Conservation (phyloP, 2,113 vertebrate genomes). For the Rhegmatorhina hoffmannsi region DNA sequence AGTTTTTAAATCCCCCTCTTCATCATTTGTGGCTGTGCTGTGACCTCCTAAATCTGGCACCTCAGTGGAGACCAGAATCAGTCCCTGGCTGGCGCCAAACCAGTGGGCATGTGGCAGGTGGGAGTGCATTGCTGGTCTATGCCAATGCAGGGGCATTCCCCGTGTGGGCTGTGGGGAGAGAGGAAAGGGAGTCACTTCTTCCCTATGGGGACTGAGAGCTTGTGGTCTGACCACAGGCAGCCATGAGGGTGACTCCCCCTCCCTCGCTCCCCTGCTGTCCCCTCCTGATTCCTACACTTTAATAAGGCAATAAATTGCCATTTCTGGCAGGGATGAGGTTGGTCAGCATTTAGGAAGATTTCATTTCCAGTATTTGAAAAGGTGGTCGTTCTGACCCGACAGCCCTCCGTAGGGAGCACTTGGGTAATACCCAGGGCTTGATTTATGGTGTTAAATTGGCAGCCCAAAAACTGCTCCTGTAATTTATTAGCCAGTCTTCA, state of each 20-base stretch:
- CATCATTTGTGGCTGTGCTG: not conserved
- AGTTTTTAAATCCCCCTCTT: not conserved
- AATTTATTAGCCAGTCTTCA: constrained; percentile 77
- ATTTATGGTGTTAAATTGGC: constrained; percentile 81
- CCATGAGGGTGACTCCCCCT: not conserved
- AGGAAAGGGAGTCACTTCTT: not conserved
- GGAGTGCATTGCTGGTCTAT: not conserved
- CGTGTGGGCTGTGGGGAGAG: not conserved
- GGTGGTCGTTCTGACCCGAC: constrained; percentile 61
- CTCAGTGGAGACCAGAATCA: not conserved
- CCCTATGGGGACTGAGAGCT: not conserved
- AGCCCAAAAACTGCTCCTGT: constrained; percentile 73
- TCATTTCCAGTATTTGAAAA: constrained; percentile 74
- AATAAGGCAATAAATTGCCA: constrained; percentile 27
- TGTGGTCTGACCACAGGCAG: not conserved
- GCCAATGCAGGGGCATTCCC: not conserved
- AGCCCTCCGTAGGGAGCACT: constrained; percentile 61
- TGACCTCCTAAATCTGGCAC: not conserved
- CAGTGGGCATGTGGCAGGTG: not conserved
- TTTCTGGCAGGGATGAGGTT: constrained; percentile 37
- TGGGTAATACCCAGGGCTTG: constrained; percentile 75
- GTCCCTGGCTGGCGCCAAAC: not conserved
- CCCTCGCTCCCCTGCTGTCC: not conserved
- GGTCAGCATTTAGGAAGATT: constrained; percentile 73
- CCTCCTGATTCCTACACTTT: constrained; percentile 16